phyloP scores from a whole-genome alignment of 2,888 invertebrate genomes.

The Pristionchus fissidentatus region DNA sequence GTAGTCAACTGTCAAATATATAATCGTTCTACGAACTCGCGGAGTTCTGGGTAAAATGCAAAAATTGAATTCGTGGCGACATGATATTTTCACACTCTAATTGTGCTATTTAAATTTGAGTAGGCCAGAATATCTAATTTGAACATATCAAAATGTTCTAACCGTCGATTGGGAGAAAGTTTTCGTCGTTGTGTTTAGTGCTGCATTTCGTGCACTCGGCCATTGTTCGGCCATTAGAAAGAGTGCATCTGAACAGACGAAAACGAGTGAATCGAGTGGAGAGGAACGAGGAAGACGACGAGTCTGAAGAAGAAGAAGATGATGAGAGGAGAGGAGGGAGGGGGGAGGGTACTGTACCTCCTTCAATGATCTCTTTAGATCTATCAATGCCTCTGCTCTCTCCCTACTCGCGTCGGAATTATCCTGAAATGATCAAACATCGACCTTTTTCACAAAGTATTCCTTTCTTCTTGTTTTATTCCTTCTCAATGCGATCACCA shows the following conservation, averaged over 20 bases:
- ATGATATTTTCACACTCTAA: too few relatives aligned
- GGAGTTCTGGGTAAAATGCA: too few relatives aligned
- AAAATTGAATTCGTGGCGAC: too few relatives aligned
- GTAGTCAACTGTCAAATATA: too few relatives aligned
- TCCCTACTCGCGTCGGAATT: background rate
- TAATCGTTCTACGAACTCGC: too few relatives aligned
- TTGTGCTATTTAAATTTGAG: too few relatives aligned
- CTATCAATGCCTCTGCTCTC: background rate
- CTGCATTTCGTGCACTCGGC: conserved; percentile 10
- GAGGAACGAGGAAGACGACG: conserved; percentile 41
- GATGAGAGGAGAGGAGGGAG: background rate
- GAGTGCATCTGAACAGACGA: conserved; percentile 45
- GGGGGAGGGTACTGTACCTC: background rate
- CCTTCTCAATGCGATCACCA: too few relatives aligned
- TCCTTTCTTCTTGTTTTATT: too few relatives aligned
- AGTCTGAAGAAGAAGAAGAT: background rate
- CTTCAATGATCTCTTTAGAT: conserved; percentile 3
- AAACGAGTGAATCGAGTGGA: conserved; percentile 35
- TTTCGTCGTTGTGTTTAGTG: background rate
- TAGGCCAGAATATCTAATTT: too few relatives aligned
- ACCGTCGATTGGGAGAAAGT: conserved; percentile 2
- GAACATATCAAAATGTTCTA: too few relatives aligned
- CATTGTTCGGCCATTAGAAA: conserved; percentile 47
- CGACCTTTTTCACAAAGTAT: too few relatives aligned
- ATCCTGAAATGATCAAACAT: background rate